phyloP scores from a whole-genome alignment of 30 jellyfish, hydroid and myxozoan species.

The Pseudorhiza aurosa region DNA sequence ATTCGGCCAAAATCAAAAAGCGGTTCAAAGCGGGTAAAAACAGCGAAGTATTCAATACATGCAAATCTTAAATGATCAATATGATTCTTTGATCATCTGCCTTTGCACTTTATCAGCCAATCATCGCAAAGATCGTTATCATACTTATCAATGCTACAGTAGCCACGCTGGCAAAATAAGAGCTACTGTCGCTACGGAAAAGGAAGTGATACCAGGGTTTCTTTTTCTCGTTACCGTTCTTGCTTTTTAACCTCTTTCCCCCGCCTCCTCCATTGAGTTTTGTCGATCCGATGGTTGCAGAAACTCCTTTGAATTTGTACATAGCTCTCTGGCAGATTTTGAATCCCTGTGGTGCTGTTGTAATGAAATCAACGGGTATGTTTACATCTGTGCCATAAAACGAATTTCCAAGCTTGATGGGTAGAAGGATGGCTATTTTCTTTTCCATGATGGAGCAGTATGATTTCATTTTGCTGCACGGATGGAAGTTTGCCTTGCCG shows the following conservation, averaged over 20 bases:
- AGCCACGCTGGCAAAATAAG: too few relatives aligned
- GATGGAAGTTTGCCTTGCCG: conserved; percentile 14
- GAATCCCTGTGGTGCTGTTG: background rate
- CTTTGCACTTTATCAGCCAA: too few relatives aligned
- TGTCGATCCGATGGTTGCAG: conserved; percentile 8
- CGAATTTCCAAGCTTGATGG: conserved; percentile 12
- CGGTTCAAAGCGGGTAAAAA: too few relatives aligned
- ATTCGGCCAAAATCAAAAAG: too few relatives aligned
- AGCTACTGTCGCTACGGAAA: background rate
- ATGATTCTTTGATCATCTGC: too few relatives aligned
- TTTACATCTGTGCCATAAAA: conserved; percentile 22
- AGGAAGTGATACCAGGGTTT: background rate
- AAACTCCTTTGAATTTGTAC: background rate
- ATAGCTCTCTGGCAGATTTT: background rate
- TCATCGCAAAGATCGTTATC: too few relatives aligned
- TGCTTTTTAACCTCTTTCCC: background rate
- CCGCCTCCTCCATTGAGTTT: background rate
- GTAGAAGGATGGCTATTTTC: background rate
- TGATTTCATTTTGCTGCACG: conserved; percentile 30
- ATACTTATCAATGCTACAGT: too few relatives aligned
- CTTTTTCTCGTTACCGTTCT: background rate
- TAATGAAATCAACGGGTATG: background rate
- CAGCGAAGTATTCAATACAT: too few relatives aligned
- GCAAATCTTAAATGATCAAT: too few relatives aligned
- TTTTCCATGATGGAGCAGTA: conserved; percentile 23